These are phyloP conservation scores for Pyrocoelia pectoralis DNA, from an alignment of 2,888 invertebrate genomes.

Conservation along the genomic window DNA sequence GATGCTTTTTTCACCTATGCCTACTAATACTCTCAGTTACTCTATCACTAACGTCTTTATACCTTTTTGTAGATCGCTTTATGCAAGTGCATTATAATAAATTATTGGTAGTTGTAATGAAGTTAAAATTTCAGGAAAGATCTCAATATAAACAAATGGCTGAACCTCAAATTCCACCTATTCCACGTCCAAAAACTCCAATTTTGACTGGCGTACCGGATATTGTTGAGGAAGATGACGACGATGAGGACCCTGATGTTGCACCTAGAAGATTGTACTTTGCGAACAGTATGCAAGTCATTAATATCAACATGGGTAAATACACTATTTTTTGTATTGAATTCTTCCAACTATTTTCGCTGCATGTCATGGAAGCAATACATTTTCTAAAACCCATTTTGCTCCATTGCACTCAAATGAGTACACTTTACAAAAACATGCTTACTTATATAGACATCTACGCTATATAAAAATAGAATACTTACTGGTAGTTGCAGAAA, in stretches of 20 bases:
- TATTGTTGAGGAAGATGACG: neutral
- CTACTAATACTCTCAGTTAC: neutral
- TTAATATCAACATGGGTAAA: constrained; percentile 48
- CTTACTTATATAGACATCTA: no score
- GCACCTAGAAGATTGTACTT: constrained; percentile 11
- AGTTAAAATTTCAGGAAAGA: neutral
- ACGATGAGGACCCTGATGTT: neutral
- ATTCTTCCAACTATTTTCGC: no score
- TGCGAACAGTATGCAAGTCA: constrained; percentile 66
- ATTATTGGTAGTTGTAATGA: neutral
- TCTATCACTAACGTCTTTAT: neutral
- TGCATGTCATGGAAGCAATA: no score
- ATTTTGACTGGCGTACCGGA: neutral
- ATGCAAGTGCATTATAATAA: neutral
- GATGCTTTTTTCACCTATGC: neutral
- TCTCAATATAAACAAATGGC: neutral
- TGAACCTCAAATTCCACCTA: neutral
- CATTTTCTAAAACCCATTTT: no score
- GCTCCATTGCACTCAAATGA: no score
- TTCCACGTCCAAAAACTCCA: neutral
- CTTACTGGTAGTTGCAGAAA: no score
- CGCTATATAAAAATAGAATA: no score
- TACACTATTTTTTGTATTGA: no score
- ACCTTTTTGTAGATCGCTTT: neutral
- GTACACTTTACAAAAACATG: no score